Evolutionary conservation across 2,797 vertebrate genomes (phyloP), one percentile per base, ranked within the genome.

Genomic region (Ptychobarbus kaznakovi): DNA sequence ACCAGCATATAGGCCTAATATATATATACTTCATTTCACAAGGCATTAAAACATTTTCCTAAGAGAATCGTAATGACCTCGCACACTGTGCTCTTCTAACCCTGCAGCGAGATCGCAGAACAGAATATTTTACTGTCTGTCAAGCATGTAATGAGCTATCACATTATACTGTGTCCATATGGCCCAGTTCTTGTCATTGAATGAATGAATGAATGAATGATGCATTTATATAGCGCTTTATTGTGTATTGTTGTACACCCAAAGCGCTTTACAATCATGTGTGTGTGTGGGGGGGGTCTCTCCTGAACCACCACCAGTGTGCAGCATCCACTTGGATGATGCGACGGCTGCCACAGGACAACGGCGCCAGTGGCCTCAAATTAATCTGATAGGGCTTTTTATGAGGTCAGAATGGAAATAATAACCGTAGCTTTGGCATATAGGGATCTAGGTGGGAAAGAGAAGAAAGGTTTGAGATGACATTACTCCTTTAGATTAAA

Each of bases 131-230:
- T 35, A 77, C 51, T 61, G 46, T 81, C 72, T 15, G 16, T 72
- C 82, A 82, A 87, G 74, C 56, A 81, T 58, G 83, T 74, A 79
- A 81, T 75, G 83, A 85, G 53, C 40, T 35, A 35, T 80, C 40
- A 51, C 49, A 76, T 13, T 44, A 15, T 77, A 56, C 20, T 51
- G 20, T 65, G 38, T 20, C 46, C 58, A 68, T n/a, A 56, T 49
- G 66, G 10, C 80, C 80, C 11, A 74, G 53, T 86, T 85, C 58
- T 80, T 74, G 68, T 80, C 80, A 86, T 86, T 88, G 75, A 32
- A 32, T 32, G 32, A 32, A 32, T 32, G 32, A 32, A 32, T 32
- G 0, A 32, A 32, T 32, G 32, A 32, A 32, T 32, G 32, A 32
- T 32, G 32, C 32, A 32, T 32, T 32, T 32, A 32, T 32, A 32